Conservation (phyloP, 2,888 invertebrate species). For the Macroteleia sp. region DNA sequence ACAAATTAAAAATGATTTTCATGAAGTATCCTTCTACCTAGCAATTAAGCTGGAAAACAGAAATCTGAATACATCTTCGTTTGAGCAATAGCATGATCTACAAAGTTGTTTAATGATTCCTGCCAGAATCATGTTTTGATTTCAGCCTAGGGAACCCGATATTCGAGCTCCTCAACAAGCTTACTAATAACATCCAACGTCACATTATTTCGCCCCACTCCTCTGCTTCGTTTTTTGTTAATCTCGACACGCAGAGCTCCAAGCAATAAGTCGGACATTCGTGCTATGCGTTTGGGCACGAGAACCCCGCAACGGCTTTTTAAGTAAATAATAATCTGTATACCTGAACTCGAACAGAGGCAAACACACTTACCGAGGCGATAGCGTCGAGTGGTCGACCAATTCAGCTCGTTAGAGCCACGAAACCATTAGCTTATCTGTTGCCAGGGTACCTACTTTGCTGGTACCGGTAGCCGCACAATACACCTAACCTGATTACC, state of each 20-base stretch:
- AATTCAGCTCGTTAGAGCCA: slow-evolving; percentile 78
- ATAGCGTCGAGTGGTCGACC: slow-evolving; percentile 72
- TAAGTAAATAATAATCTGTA: slow-evolving; percentile 80
- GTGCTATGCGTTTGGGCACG: slow-evolving; percentile 67
- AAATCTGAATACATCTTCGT: slow-evolving; percentile 2
- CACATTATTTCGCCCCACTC: slow-evolving; percentile 41
- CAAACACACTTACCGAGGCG: slow-evolving; percentile 72
- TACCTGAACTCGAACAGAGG: slow-evolving; percentile 74
- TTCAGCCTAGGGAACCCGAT: slow-evolving; percentile 32
- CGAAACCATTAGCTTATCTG: slow-evolving; percentile 81
- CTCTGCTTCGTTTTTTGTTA: slow-evolving; percentile 46
- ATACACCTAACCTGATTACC: slow-evolving; percentile 72
- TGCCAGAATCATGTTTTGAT: slow-evolving; percentile 38
- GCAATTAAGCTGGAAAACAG: slow-evolving; percentile 23
- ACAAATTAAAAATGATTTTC: background rate
- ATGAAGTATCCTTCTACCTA: background rate
- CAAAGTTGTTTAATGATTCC: slow-evolving; percentile 39
- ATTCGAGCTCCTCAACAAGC: slow-evolving; percentile 29
- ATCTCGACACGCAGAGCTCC: slow-evolving; percentile 60
- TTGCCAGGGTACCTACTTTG: slow-evolving; percentile 72
- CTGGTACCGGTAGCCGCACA: slow-evolving; percentile 74
- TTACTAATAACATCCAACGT: slow-evolving; percentile 57
- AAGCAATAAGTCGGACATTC: slow-evolving; percentile 55
- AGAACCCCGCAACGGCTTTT: slow-evolving; percentile 76
- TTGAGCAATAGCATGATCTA: slow-evolving; percentile 17